Conservation (phyloP, 2,797 vertebrate genomes). For the Astyanax mexicanus region DNA sequence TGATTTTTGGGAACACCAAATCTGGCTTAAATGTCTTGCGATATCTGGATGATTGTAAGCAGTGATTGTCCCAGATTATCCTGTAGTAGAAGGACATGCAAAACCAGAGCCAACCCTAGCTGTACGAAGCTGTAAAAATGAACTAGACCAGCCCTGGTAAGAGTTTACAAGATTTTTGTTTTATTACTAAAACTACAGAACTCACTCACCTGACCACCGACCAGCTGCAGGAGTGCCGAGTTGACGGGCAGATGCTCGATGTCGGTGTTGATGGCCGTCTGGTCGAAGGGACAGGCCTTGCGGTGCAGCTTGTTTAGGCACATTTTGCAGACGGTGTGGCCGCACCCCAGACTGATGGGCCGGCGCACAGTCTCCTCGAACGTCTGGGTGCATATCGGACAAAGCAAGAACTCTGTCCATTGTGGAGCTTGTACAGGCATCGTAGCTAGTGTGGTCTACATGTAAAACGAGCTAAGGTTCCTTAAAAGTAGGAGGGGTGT, state of each 20-base stretch:
- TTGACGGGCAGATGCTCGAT: slow-evolving; percentile 98
- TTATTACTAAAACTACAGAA: too few species aligned
- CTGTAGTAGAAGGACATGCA: too few species aligned
- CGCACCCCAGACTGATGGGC: slow-evolving; percentile 98
- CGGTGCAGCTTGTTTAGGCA: slow-evolving; percentile 99
- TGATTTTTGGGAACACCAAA: too few species aligned
- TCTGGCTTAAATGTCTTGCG: too few species aligned
- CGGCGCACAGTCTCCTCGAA: slow-evolving; percentile 97
- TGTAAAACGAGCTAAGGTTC: slow-evolving; percentile 79
- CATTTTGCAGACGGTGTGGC: slow-evolving; percentile 99
- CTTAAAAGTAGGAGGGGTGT: slow-evolving; percentile 58
- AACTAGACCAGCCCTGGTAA: too few species aligned
- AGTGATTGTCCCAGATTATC: too few species aligned
- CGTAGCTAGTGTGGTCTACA: slow-evolving; percentile 76
- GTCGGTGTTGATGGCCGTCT: slow-evolving; percentile 98
- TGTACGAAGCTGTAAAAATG: too few species aligned
- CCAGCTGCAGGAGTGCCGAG: slow-evolving; percentile 95
- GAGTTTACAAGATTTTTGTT: too few species aligned
- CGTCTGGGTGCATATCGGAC: slow-evolving; percentile 99
- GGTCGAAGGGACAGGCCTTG: slow-evolving; percentile 99
- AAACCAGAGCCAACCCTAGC: too few species aligned
- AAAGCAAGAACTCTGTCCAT: slow-evolving; percentile 99
- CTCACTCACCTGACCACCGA: slow-evolving; percentile 92
- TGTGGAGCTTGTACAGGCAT: slow-evolving; percentile 99
- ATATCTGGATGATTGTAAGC: too few species aligned